Percentiles rank a stretch among this genome's conserved stretches.
phyloP scores from a whole-genome alignment of 64 coral and sea anemone genomes.

The Dendronephthya gigantea region DNA sequence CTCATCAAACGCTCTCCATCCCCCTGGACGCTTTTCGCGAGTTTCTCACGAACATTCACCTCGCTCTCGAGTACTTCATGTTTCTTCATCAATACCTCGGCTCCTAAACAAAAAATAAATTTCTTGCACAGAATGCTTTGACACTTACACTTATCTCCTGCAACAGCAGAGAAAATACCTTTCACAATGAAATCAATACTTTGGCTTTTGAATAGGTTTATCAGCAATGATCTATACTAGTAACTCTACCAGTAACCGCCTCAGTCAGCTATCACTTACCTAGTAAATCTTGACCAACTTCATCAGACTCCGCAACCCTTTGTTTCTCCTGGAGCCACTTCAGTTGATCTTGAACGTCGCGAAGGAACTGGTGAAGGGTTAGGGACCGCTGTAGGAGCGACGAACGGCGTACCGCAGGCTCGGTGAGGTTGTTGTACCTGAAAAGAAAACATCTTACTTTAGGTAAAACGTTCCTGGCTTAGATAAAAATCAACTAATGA shows the following conservation, averaged over 20 bases:
- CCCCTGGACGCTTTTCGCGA: constrained; percentile 32
- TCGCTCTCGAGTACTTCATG: constrained; percentile 68
- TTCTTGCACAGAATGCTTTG: background rate
- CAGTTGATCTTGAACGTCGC: constrained; percentile 66
- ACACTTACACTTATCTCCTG: too few species aligned
- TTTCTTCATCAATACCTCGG: constrained; percentile 85
- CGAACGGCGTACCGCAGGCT: constrained; percentile 47
- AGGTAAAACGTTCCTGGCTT: too few species aligned
- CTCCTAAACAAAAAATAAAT: constrained; percentile 22
- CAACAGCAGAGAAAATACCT: background rate
- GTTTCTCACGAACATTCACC: constrained; percentile 54
- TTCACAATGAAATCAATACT: background rate
- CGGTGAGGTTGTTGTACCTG: constrained; percentile 56
- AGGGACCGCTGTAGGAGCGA: constrained; percentile 53
- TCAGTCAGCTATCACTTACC: constrained; percentile 2
- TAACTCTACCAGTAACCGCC: background rate
- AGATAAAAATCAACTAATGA: too few species aligned
- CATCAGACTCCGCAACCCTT: constrained; percentile 58
- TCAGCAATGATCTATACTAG: background rate
- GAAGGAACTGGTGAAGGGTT: constrained; percentile 51
- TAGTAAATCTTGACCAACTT: constrained; percentile 56
- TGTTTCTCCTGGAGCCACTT: constrained; percentile 90
- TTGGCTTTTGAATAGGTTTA: background rate
- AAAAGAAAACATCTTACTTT: too few species aligned
- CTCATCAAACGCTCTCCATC: constrained; percentile 53